Percentiles rank a stretch among this genome's conserved stretches.
phyloP scores from a whole-genome alignment of 2,888 invertebrate species.

The Pilophorus perplexus region DNA sequence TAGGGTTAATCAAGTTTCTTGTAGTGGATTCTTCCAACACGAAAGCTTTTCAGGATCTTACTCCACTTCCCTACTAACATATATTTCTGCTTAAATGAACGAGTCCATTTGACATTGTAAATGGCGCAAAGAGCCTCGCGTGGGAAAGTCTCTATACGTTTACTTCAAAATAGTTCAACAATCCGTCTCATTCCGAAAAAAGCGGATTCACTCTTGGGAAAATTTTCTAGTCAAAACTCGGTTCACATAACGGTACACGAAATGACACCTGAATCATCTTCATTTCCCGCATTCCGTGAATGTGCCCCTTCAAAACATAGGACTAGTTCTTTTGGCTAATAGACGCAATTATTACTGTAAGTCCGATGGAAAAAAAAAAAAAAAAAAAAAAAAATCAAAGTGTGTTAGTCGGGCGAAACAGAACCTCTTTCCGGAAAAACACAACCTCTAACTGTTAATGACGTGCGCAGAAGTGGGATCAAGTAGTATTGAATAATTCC shows the following conservation, averaged over 20 bases:
- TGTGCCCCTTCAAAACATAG: constrained; percentile 21
- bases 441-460: constrained; percentile 33
- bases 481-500: constrained; percentile 32
- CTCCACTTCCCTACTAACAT: no score
- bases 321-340: constrained; percentile 17
- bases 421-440: background rate
- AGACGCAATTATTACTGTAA: constrained; percentile 38
- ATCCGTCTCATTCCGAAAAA: no score
- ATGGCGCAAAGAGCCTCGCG: no score
- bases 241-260: constrained; percentile 12
- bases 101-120: no score
- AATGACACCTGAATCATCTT: background rate
- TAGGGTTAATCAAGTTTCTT: no score
- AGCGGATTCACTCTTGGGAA: no score
- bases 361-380: constrained; percentile 7
- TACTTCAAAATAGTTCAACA: no score
- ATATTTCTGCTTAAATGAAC: no score
- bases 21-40: no score
- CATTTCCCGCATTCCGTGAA: constrained; percentile 21
- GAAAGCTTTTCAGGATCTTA: no score
- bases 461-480: constrained; percentile 25
- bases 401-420: constrained; percentile 6
- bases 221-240: constrained; percentile 7
- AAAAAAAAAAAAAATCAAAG: no score
- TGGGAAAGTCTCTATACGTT: no score